phyloP scores from a whole-genome alignment of 2,888 invertebrate genomes.

The Abscondita cerata region DNA sequence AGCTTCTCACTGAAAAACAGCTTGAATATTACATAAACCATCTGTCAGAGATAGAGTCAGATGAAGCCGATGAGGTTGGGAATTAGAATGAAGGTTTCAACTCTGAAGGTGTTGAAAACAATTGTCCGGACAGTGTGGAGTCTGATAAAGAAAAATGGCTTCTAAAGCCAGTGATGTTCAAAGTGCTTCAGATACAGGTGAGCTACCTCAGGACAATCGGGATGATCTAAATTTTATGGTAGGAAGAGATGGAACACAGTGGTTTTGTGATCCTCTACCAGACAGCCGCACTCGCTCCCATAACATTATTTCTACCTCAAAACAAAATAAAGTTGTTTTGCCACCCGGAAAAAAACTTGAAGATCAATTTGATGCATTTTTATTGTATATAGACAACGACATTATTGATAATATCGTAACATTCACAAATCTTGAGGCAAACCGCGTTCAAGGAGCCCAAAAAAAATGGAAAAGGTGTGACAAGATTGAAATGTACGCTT shows the following conservation, averaged over 20 bases:
- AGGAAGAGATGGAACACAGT: background rate
- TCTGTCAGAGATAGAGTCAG: background rate
- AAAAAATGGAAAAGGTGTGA: too few species aligned
- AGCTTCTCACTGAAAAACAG: background rate
- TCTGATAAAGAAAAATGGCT: background rate
- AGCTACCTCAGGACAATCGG: background rate
- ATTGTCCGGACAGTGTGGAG: background rate
- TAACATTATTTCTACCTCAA: constrained; percentile 1
- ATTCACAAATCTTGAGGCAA: background rate
- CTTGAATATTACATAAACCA: background rate
- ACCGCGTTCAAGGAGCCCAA: background rate
- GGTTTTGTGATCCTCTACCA: constrained; percentile 1
- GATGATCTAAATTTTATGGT: background rate
- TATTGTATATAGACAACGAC: background rate
- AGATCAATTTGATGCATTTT: background rate
- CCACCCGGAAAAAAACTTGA: constrained; percentile 3
- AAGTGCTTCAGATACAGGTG: constrained; percentile 5
- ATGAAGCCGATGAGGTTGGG: background rate
- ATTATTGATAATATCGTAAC: background rate
- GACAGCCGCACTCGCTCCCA: constrained; percentile 6
- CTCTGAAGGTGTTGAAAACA: background rate
- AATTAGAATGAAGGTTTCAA: background rate
- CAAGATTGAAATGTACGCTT: too few species aligned
- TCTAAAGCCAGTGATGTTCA: too few species aligned
- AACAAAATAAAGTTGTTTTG: background rate